Percentiles rank a stretch among this genome's conserved stretches.
Conservation (phyloP, 2,113 vertebrate species). For the Scalopus aquaticus region DNA sequence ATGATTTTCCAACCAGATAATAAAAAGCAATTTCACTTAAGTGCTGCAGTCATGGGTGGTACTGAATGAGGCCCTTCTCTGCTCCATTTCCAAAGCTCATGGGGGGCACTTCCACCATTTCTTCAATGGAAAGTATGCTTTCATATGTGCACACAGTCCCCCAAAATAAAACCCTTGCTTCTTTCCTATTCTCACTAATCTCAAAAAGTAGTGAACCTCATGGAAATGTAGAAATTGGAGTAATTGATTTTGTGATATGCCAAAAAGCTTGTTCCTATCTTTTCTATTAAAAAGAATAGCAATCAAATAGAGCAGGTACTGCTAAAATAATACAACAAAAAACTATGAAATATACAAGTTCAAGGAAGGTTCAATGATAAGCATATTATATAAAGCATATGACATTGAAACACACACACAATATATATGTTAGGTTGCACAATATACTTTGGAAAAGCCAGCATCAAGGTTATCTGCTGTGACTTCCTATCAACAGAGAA, state of each 20-base stretch:
- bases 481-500: slow-evolving; percentile 55
- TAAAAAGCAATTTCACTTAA: slow-evolving; percentile 57
- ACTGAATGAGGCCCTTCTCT: neutral
- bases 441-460: slow-evolving; percentile 46
- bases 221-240: neutral
- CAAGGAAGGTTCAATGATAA: neutral
- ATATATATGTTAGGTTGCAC: too few species aligned
- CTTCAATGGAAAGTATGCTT: neutral
- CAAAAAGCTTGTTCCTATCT: neutral
- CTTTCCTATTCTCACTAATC: neutral
- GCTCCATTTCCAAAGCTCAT: neutral
- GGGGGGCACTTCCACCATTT: neutral
- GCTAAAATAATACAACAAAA: slow-evolving; percentile 1
- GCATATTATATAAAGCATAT: neutral
- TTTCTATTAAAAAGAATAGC: neutral
- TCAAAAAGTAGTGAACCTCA: neutral
- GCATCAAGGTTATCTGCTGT: slow-evolving; percentile 66
- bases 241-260: neutral
- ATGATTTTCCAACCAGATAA: slow-evolving; percentile 51
- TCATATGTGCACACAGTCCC: neutral
- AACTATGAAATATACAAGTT: neutral
- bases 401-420: neutral
- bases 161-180: neutral
- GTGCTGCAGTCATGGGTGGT: neutral
- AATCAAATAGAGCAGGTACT: neutral